Evolutionary conservation across 23 tunicate genomes (phyloP).

Genomic region (Trididemnum clinides): DNA sequence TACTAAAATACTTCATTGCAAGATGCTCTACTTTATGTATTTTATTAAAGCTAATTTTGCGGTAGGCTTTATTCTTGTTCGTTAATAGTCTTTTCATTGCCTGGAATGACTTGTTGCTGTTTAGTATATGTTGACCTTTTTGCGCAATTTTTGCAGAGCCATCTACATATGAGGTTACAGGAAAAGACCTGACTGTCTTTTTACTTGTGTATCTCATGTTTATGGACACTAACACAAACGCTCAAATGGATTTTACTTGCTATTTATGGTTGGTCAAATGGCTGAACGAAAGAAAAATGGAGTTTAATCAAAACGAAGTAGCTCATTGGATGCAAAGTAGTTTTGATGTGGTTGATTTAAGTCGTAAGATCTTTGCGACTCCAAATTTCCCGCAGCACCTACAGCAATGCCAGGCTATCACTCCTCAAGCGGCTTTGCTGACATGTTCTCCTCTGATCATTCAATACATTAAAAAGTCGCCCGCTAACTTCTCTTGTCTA

Average conservation of each 20-base stretch:
- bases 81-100: no score
- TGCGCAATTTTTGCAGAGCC: background rate
- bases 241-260: conserved; percentile 25
- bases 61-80: no score
- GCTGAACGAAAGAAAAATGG: conserved; percentile 54
- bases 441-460: conserved; percentile 53
- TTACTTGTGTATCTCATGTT: conserved; percentile 33
- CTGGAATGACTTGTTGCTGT: no score
- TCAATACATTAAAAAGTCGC: background rate
- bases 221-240: conserved; percentile 47
- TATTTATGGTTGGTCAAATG: conserved; percentile 79
- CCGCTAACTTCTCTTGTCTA: background rate
- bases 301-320: background rate
- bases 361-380: conserved; percentile 1
- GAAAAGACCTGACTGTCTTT: conserved; percentile 50
- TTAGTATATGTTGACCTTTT: no score
- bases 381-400: background rate
- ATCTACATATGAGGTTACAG: conserved; percentile 10
- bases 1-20: no score
- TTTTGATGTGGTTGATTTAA: background rate
- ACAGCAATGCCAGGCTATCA: conserved; percentile 27
- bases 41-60: no score
- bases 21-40: no score
- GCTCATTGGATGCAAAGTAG: conserved; percentile 14
- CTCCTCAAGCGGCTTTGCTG: conserved; percentile 64